A percentile compares a stretch with the other conserved stretches of the same genome.
Conservation (phyloP, 2,113 vertebrate genomes). For the Bolborhynchus lineola region DNA sequence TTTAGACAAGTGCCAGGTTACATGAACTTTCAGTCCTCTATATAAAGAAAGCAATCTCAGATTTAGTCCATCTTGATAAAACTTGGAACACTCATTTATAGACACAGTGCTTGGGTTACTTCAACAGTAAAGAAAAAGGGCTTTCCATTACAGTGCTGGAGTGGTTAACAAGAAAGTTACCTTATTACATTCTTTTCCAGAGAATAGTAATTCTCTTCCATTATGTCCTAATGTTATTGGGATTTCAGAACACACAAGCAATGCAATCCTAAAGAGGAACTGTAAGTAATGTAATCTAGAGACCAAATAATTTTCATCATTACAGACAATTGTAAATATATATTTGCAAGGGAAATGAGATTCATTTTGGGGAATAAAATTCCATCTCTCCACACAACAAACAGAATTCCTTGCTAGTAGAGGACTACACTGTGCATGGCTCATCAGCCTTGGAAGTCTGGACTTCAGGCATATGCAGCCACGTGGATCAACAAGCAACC, state of each 20-base stretch:
- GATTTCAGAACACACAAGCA: conserved; percentile 11
- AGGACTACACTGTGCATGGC: neutral
- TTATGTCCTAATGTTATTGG: neutral
- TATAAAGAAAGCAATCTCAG: conserved; percentile 1
- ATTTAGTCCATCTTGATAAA: neutral
- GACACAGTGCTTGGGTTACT: neutral
- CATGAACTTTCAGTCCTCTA: conserved; percentile 33
- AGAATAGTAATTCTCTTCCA: neutral
- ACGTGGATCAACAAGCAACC: neutral
- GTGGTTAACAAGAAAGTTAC: conserved; percentile 21
- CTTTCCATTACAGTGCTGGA: neutral
- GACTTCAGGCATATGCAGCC: neutral
- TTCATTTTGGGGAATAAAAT: neutral
- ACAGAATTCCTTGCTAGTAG: neutral
- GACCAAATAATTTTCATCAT: neutral
- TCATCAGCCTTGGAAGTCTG: conserved; percentile 8
- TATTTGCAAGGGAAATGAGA: neutral
- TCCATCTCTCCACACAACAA: neutral
- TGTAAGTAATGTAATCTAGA: neutral
- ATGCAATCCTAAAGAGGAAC: neutral
- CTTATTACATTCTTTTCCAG: neutral
- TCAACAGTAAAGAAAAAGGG: neutral
- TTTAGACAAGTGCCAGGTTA: conserved; percentile 23
- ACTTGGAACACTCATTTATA: neutral
- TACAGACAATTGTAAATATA: neutral